A percentile compares a stretch with the other conserved stretches of the same genome.
Evolutionary conservation across 2,888 invertebrate species (phyloP).

Genomic region (Conops quadrifasciatus): DNA sequence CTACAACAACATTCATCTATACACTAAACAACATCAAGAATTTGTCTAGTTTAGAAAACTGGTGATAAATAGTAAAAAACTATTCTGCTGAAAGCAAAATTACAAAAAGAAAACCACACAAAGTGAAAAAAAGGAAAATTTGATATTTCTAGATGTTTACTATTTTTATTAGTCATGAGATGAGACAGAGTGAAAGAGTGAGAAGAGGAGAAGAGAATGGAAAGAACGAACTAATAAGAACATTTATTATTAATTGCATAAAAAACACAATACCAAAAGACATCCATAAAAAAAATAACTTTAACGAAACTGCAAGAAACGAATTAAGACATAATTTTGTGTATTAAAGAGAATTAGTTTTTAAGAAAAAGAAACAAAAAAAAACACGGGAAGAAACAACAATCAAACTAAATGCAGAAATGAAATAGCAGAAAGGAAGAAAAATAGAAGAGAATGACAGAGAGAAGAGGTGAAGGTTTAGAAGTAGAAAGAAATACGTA

Average conservation of each 20-base stretch:
- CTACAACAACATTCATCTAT: slow-evolving; percentile 19
- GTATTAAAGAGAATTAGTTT: slow-evolving; percentile 38
- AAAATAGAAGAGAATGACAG: too few species aligned
- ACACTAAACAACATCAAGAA: slow-evolving; percentile 41
- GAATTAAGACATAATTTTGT: slow-evolving; percentile 39
- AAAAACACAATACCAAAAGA: slow-evolving; percentile 39
- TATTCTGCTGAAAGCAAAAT: neutral
- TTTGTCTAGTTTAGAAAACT: slow-evolving; percentile 62
- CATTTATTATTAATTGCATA: slow-evolving; percentile 49
- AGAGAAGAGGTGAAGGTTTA: too few species aligned
- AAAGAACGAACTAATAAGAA: too few species aligned
- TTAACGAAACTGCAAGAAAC: slow-evolving; percentile 37
- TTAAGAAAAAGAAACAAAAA: slow-evolving; percentile 40
- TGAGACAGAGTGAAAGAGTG: too few species aligned
- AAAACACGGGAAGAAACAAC: slow-evolving; percentile 38
- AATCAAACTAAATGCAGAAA: neutral
- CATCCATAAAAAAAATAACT: slow-evolving; percentile 42
- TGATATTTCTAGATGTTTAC: slow-evolving; percentile 50
- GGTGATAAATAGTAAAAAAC: slow-evolving; percentile 59
- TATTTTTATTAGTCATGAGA: too few species aligned
- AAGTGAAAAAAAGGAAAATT: slow-evolving; percentile 43
- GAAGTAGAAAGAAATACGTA: too few species aligned
- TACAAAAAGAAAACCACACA: slow-evolving; percentile 45
- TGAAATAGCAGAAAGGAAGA: too few species aligned
- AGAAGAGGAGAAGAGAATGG: too few species aligned